These are phyloP conservation scores for Poeciliopsis paucimaculata DNA, from an alignment of 2,797 vertebrate species.

Conservation along the genomic window DNA sequence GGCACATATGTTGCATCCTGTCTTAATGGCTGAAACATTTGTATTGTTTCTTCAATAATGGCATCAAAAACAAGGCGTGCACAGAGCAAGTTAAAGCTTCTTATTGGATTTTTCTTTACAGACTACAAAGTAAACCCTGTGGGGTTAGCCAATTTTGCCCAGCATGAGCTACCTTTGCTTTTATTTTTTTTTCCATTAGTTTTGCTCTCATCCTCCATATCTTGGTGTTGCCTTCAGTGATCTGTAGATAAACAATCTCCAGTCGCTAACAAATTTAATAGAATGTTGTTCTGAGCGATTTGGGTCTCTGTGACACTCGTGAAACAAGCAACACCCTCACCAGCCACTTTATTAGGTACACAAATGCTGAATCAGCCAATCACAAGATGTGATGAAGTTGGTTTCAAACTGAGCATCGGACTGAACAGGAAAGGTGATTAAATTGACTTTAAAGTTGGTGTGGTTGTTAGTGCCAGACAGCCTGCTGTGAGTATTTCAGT, in stretches of 20 bases:
- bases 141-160: conserved; percentile 2
- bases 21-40: background rate
- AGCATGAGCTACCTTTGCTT: conserved; percentile 5
- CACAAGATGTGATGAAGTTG: background rate
- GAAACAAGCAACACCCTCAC: conserved; percentile 32
- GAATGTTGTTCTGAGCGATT: background rate
- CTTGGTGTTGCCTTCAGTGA: conserved; percentile 4
- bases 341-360: background rate
- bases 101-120: conserved; percentile 32
- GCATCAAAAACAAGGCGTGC: background rate
- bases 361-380: background rate
- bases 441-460: background rate
- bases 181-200: background rate
- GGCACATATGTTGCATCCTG: background rate
- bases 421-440: conserved; percentile 1
- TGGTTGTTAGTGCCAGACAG: background rate
- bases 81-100: conserved; percentile 13
- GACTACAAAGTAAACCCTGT: conserved; percentile 21
- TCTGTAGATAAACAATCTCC: conserved; percentile 30
- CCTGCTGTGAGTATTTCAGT: background rate
- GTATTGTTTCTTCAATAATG: background rate
- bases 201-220: conserved; percentile 13
- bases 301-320: conserved; percentile 30
- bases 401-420: background rate
- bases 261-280: conserved; percentile 36